Evolutionary conservation across 2,797 vertebrate genomes (phyloP), one percentile per base, ranked within the genome.

Genomic region (Synanceia verrucosa): DNA sequence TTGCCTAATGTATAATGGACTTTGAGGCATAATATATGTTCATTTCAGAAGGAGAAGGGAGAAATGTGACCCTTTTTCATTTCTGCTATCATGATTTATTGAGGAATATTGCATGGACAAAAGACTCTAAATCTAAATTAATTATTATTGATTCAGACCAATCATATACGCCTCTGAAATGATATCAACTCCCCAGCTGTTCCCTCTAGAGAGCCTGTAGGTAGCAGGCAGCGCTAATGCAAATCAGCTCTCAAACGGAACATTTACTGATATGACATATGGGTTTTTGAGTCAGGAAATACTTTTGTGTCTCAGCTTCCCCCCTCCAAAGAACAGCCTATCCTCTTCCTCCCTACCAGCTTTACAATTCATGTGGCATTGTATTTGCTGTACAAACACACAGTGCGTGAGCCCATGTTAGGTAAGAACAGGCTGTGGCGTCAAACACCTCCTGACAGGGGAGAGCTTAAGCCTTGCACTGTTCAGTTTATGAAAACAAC

Each of bases 351-450:
- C 56, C 31, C 21, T 21, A 66, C 64, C 71, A 72, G 66, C 75
- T 78, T 73, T 77, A 71, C 76, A 84, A 79, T 88, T 86, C 74
- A 79, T 82, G 71, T 77, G 84, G 70, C 70, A 84, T 85, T 85
- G 74, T 82, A 75, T 87, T 90, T 91, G 85, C 87, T 89, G 86
- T 92, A 79, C 84, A 93, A 89, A 90, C 88, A 91, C 61, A 67
- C 78, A 59, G 73, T 57, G 78, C 34, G 7, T 73, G 84, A 89
- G 83, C 69, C 86, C 85, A 86, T 90, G 86, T 92, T 93, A 91
- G 90, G 88, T 92, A 92, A 92, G 85, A 92, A 76, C 71, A 81
- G 79, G 62, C 81, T 76, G 82, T 88, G 83, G 84, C 60, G 80
- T 89, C 87, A 86, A 70, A 73, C 81, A 83, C 84, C 78, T 85